Evolutionary conservation across 2,113 vertebrate species (phyloP), one percentile per base, ranked within the genome.

Genomic region (Myiagra hebetior): DNA sequence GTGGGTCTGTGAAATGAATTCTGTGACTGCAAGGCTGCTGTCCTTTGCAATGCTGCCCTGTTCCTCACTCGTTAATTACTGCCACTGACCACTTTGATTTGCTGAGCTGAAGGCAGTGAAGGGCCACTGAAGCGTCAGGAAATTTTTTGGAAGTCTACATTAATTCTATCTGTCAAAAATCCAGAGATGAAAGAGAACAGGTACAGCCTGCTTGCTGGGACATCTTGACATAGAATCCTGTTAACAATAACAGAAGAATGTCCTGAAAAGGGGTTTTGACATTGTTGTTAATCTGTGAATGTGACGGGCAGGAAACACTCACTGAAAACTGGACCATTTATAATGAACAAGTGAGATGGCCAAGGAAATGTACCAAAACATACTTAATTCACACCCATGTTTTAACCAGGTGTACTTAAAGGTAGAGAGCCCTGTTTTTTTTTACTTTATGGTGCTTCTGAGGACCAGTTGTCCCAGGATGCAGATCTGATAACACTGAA

Each of bases 1-100:
- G 7, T 13, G 52, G 20, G 23, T 30, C 33, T 0, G 4, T 17
- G 21, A 28, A 46, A 60, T 72, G 5, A 0, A 3, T 28, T 31
- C 46, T 65, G 18, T 44, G 11, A 1, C 33, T 63, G 26, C 10
- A 2, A 11, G 30, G 49, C 27, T 33, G 17, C 52, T 75, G 44
- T 17, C 22, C 31, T 89, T 49, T 47, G 22, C 22, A 22, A 1
- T 13, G 70, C 53, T 91, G 69, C 33, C 2, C 33, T 20, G 39
- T 4, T 50, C 46, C 60, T 69, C 56, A 6, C 7, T 13, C 2
- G 3, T 23, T 57, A 31, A 44, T 75, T 70, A 56, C 11, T 39
- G 59, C 28, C 46, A 33, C 1, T 16, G 30, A 55, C 42, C 21
- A 5, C 18, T 30, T 49, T 13, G 59, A 11, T 77, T 64, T 67